A percentile compares a stretch with the other conserved stretches of the same genome.
phyloP scores from a whole-genome alignment of 2,113 vertebrate genomes.

The Grammomys surdaster region DNA sequence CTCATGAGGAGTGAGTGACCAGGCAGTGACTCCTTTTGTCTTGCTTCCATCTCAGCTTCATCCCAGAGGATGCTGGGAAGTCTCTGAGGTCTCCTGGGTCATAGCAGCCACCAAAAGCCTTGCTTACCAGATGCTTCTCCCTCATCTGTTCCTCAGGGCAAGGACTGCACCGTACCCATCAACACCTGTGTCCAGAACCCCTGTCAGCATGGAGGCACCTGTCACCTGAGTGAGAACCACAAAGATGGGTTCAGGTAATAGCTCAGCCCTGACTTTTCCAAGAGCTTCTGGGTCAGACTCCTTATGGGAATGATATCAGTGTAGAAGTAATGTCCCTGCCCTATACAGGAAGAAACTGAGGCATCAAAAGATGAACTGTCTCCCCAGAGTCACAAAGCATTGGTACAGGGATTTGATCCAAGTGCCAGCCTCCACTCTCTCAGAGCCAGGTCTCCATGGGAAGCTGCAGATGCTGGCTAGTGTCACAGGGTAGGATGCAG shows the following conservation, averaged over 20 bases:
- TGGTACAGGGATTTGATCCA: not conserved
- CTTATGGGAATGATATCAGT: not conserved
- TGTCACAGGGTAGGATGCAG: not conserved
- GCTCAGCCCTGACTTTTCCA: not conserved
- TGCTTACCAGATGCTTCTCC: constrained; percentile 72
- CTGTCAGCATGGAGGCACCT: constrained; percentile 95
- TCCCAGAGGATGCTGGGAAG: not conserved
- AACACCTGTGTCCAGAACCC: constrained; percentile 96
- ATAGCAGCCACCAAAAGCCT: accelerated
- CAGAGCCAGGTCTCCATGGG: not conserved
- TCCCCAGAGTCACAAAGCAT: accelerated
- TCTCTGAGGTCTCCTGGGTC: not conserved
- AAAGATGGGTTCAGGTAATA: constrained; percentile 96
- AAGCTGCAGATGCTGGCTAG: not conserved
- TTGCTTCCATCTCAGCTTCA: not conserved
- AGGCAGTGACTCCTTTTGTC: not conserved
- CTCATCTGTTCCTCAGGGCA: constrained; percentile 88
- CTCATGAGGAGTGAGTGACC: not conserved
- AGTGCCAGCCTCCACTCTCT: not conserved
- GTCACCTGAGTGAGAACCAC: constrained; percentile 91
- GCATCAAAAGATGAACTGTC: not conserved
- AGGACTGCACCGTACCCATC: constrained; percentile 93
- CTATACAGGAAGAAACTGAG: not conserved
- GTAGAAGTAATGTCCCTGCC: accelerated
- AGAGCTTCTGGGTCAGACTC: not conserved